These are phyloP conservation scores for Actinopyga echinites DNA, from an alignment of 53 echinoderm and acorn worm species.

Conservation along the genomic window DNA sequence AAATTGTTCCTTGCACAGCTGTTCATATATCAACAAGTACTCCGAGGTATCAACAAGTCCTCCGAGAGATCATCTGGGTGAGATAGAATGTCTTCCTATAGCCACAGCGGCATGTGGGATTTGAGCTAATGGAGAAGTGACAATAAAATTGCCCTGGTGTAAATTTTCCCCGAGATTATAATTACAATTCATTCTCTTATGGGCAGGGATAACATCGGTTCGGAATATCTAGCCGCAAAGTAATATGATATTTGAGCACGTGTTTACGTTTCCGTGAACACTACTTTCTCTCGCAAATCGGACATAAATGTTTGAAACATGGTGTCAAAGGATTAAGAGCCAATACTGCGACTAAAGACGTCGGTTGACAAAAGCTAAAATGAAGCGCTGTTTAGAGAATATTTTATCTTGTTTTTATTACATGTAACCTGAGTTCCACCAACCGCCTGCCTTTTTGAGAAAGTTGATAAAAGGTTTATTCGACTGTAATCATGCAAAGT, in stretches of 20 bases:
- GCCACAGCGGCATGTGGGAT: neutral
- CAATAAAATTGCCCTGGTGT: constrained; percentile 24
- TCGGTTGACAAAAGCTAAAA: too few relatives aligned
- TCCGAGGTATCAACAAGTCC: neutral
- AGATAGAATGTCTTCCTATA: neutral
- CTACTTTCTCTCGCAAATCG: neutral
- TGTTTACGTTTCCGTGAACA: neutral
- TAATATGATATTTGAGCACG: constrained; percentile 8
- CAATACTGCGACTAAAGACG: too few relatives aligned
- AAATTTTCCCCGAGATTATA: constrained; percentile 6
- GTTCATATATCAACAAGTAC: constrained; percentile 29
- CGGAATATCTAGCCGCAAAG: neutral
- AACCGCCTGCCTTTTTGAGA: too few relatives aligned
- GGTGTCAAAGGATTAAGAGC: neutral
- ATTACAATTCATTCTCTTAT: neutral
- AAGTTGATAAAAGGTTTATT: too few relatives aligned
- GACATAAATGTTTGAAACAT: neutral
- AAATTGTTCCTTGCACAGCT: neutral
- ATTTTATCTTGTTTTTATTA: too few relatives aligned
- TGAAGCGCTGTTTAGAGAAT: too few relatives aligned
- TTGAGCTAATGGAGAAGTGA: constrained; percentile 24
- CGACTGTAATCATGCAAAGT: too few relatives aligned
- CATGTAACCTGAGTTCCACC: too few relatives aligned
- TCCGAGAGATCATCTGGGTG: neutral
- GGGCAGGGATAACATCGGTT: neutral